These are phyloP conservation scores for Amniataba percoides DNA, from an alignment of 2,797 vertebrate genomes.

Conservation along the genomic window DNA sequence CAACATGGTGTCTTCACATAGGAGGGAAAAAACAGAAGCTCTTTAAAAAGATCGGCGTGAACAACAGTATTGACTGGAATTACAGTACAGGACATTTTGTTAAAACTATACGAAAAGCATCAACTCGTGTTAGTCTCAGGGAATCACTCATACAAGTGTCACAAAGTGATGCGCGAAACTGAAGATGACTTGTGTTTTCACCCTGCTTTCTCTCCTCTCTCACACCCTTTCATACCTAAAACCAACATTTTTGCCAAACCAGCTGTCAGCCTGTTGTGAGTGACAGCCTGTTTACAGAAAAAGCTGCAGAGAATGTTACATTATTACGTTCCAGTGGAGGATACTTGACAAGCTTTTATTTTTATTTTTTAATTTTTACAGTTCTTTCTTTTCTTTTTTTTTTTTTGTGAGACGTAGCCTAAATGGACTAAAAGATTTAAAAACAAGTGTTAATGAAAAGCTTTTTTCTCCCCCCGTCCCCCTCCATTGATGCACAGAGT, in stretches of 20 bases:
- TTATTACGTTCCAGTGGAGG: conserved; percentile 86
- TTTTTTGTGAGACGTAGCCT: conserved; percentile 61
- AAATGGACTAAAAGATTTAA: conserved; percentile 55
- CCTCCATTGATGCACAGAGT: conserved; percentile 71
- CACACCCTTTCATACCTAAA: conserved; percentile 87
- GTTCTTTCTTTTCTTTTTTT: conserved; percentile 20
- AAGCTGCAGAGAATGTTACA: conserved; percentile 89
- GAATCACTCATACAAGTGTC: conserved; percentile 70
- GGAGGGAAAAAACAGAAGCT: conserved; percentile 20
- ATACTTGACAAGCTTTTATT: conserved; percentile 82
- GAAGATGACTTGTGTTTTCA: conserved; percentile 63
- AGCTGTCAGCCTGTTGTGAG: conserved; percentile 89
- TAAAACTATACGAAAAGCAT: conserved; percentile 60
- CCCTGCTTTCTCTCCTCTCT: conserved; percentile 66
- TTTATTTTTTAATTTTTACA: conserved; percentile 20
- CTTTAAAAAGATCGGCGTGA: conserved; percentile 57
- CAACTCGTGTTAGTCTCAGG: conserved; percentile 80
- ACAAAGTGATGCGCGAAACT: conserved; percentile 67
- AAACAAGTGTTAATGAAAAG: conserved; percentile 65
- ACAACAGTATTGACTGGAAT: conserved; percentile 46
- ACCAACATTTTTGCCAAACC: conserved; percentile 94
- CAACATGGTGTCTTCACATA: conserved; percentile 48
- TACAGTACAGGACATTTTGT: conserved; percentile 51
- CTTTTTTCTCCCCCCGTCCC: conserved; percentile 84
- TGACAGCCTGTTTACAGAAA: conserved; percentile 94